These are phyloP conservation scores for Vulpes ferrilata DNA, from an alignment of 2,113 vertebrate genomes.

Conservation along the genomic window DNA sequence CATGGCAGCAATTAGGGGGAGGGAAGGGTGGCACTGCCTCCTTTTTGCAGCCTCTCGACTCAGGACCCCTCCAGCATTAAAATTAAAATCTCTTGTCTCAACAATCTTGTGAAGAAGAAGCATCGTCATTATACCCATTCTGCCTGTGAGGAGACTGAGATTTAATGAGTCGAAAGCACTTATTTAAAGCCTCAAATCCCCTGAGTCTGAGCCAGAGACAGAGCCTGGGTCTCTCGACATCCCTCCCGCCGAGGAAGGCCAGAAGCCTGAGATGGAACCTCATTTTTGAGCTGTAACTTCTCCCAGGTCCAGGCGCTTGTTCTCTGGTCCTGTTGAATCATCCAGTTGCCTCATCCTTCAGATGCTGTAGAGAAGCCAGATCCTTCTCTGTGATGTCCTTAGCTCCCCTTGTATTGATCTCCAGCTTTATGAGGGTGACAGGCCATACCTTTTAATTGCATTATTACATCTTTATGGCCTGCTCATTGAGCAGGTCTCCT, in stretches of 20 bases:
- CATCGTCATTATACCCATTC: neutral
- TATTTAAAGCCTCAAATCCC: neutral
- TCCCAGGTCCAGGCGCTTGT: rapidly evolving
- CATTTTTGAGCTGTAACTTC: neutral
- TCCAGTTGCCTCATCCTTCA: neutral
- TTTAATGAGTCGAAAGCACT: neutral
- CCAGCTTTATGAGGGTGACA: slow-evolving; percentile 75
- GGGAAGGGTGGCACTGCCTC: neutral
- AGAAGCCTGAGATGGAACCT: neutral
- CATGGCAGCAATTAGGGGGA: neutral
- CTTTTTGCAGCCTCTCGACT: neutral
- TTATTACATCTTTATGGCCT: slow-evolving; percentile 81
- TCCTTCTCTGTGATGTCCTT: neutral
- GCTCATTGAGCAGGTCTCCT: slow-evolving; percentile 63
- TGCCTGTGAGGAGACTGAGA: neutral
- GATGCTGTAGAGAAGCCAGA: neutral
- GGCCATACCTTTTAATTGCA: slow-evolving; percentile 79
- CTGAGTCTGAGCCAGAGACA: neutral
- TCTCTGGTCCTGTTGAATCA: rapidly evolving
- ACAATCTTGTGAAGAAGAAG: neutral
- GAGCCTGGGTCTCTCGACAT: neutral
- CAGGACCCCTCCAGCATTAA: neutral
- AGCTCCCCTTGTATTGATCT: slow-evolving; percentile 62
- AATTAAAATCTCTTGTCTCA: neutral
- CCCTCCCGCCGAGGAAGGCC: rapidly evolving